Percentiles rank a stretch among this genome's conserved stretches.
phyloP scores from a whole-genome alignment of 2,888 invertebrate species.

The Sinhomidia bicolor region DNA sequence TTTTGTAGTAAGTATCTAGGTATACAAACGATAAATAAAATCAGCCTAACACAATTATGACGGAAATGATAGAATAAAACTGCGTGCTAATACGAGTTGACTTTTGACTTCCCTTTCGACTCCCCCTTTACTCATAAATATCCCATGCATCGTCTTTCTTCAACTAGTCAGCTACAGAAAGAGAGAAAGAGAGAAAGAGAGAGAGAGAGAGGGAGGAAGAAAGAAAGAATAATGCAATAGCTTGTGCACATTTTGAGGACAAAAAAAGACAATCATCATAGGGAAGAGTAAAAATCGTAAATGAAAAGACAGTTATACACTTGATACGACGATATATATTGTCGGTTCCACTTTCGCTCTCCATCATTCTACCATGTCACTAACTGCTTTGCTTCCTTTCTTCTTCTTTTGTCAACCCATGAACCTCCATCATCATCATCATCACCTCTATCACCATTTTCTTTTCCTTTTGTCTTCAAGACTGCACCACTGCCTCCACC shows the following conservation, averaged over 20 bases:
- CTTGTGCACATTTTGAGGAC: slow-evolving; percentile 37
- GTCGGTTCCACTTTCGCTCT: slow-evolving; percentile 24
- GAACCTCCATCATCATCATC: slow-evolving; percentile 33
- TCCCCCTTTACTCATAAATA: slow-evolving; percentile 61
- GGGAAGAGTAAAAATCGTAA: slow-evolving; percentile 60
- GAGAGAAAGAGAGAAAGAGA: background rate
- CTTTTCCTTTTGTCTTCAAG: slow-evolving; percentile 40
- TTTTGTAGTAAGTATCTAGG: background rate
- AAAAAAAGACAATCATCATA: slow-evolving; percentile 58
- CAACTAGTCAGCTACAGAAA: no score
- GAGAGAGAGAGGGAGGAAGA: background rate
- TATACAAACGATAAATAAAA: slow-evolving; percentile 54
- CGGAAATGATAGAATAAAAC: slow-evolving; percentile 57
- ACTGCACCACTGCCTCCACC: background rate
- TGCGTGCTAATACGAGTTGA: slow-evolving; percentile 50
- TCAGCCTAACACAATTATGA: slow-evolving; percentile 52
- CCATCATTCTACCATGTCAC: slow-evolving; percentile 31
- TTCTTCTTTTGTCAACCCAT: slow-evolving; percentile 46
- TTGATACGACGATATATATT: slow-evolving; percentile 31
- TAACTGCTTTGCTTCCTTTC: slow-evolving; percentile 24
- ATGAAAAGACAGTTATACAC: slow-evolving; percentile 65
- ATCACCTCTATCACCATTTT: slow-evolving; percentile 2
- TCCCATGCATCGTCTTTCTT: slow-evolving; percentile 44
- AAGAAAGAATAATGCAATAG: slow-evolving; percentile 34
- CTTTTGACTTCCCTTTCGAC: slow-evolving; percentile 59